Conservation (phyloP, 2,797 vertebrate species). For the Aldrovandia affinis region DNA sequence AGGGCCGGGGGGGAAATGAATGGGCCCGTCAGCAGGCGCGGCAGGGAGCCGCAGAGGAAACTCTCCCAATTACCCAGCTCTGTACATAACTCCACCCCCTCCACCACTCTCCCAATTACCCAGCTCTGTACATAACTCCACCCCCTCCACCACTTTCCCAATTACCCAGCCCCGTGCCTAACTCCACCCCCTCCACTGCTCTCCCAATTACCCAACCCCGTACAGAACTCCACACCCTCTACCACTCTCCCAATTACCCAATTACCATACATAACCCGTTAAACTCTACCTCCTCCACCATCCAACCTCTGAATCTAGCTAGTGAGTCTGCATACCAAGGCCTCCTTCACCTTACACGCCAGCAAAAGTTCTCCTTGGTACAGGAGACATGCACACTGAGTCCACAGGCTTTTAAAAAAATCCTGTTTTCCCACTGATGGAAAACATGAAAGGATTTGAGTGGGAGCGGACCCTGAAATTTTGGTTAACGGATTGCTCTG, state of each 20-base stretch:
- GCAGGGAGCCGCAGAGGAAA: slow-evolving; percentile 35
- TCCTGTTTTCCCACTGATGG: neutral
- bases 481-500: neutral
- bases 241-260: no score
- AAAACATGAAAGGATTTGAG: neutral
- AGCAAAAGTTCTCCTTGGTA: no score
- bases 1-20: slow-evolving; percentile 44
- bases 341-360: no score
- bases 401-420: neutral
- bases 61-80: slow-evolving; percentile 44
- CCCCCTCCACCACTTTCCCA: neutral
- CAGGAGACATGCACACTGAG: neutral
- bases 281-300: no score
- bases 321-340: no score
- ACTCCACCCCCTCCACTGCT: neutral
- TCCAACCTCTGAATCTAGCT: no score
- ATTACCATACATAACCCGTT: no score
- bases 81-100: slow-evolving; percentile 33
- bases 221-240: neutral
- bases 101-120: neutral
- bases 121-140: neutral
- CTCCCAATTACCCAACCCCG: neutral
- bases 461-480: neutral
- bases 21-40: slow-evolving; percentile 38
- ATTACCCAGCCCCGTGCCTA: neutral